Percentiles rank a stretch among this genome's conserved stretches.
These are phyloP conservation scores for Venustaconcha ellipsiformis DNA, from an alignment of 1,140 invertebrate genomes.

Conservation along the genomic window DNA sequence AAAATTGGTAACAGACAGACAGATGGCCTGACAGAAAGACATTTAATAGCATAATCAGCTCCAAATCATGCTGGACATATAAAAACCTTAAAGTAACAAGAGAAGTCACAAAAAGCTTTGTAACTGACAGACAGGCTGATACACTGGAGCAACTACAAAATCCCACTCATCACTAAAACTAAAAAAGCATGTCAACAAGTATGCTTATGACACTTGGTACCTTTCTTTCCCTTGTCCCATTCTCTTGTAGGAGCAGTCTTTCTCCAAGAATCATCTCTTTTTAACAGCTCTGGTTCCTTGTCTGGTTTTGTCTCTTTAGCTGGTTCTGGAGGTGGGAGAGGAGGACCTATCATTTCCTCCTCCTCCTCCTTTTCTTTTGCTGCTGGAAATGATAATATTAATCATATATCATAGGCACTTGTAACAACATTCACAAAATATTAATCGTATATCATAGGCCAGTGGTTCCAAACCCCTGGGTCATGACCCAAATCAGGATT, in stretches of 20 bases:
- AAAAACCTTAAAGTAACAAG: not conserved
- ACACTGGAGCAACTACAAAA: constrained; percentile 1
- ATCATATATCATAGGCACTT: too few species aligned
- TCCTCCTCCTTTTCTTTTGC: constrained; percentile 8
- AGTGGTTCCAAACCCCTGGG: too few species aligned
- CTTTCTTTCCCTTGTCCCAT: constrained; percentile 59
- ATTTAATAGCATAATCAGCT: not conserved
- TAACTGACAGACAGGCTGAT: not conserved
- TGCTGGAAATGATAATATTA: too few species aligned
- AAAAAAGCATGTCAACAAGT: not conserved
- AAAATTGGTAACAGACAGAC: too few species aligned
- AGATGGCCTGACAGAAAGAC: too few species aligned
- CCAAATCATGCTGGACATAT: not conserved
- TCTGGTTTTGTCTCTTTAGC: too few species aligned
- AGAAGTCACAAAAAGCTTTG: not conserved
- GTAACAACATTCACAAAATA: too few species aligned
- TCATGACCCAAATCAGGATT: too few species aligned
- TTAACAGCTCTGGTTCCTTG: constrained; percentile 32
- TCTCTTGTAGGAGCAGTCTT: constrained; percentile 44
- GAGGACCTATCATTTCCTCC: constrained; percentile 35
- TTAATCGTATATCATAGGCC: too few species aligned
- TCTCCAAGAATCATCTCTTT: constrained; percentile 39
- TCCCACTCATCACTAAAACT: not conserved
- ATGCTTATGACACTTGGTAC: constrained; percentile 30
- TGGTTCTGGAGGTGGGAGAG: not conserved